phyloP scores from a whole-genome alignment of 2,113 vertebrate species.

The Bos indicus region DNA sequence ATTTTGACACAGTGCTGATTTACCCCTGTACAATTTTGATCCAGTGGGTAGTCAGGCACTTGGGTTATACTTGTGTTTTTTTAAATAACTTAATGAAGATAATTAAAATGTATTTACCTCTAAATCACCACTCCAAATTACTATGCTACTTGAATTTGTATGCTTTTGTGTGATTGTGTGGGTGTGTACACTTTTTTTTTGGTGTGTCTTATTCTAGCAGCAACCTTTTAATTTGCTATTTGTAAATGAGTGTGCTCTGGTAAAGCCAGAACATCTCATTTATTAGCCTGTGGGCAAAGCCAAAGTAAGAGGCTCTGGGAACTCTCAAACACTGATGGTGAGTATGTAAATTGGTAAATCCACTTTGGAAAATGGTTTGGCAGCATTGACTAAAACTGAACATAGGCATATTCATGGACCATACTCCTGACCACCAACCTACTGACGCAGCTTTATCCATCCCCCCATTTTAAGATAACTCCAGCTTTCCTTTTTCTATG shows the following conservation, averaged over 20 bases:
- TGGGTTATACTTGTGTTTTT: background rate
- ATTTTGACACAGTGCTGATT: background rate
- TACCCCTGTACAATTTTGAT: background rate
- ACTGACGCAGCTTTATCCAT: background rate
- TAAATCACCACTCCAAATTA: background rate
- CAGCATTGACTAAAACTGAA: background rate
- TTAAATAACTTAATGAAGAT: background rate
- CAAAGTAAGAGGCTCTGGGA: background rate
- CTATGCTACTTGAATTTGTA: background rate
- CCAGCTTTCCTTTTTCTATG: background rate
- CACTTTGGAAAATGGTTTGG: background rate
- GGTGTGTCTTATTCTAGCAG: background rate
- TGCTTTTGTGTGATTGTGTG: background rate
- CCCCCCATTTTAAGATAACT: background rate
- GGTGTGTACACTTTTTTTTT: background rate
- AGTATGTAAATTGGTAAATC: background rate
- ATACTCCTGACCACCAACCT: background rate
- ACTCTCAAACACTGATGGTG: background rate
- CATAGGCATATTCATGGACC: background rate
- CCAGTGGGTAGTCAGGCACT: background rate
- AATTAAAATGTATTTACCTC: slow-evolving; percentile 28
- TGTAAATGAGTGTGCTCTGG: background rate
- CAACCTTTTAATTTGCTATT: background rate
- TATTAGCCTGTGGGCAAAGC: background rate
- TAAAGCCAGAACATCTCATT: background rate